Conservation (phyloP, 35 echinoderm and acorn worm species). For the Eucidaris tribuloides region DNA sequence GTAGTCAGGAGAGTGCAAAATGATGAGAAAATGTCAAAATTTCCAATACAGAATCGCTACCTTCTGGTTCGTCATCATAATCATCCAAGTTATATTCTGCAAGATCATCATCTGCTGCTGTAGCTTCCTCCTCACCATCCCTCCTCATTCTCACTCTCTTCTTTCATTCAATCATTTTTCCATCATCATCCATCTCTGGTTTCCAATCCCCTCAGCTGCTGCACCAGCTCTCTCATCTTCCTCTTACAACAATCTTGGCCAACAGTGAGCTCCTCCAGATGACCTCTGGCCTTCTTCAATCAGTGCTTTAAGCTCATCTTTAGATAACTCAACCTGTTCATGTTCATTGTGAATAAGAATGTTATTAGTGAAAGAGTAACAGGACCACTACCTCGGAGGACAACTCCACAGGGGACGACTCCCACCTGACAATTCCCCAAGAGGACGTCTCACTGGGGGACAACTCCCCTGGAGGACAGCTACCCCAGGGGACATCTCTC, state of each 20-base stretch:
- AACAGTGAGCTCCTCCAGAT: constrained; percentile 31
- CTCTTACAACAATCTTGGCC: constrained; percentile 27
- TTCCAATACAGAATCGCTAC: background rate
- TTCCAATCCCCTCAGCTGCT: background rate
- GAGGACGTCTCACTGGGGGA: too few species aligned
- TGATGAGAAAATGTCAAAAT: background rate
- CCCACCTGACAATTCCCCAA: too few species aligned
- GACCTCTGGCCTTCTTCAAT: constrained; percentile 28
- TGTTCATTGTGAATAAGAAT: too few species aligned
- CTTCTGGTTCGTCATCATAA: constrained; percentile 53
- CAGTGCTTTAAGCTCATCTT: constrained; percentile 28
- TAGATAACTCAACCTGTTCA: constrained; percentile 14
- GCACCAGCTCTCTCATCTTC: constrained; percentile 32
- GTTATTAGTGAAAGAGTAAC: too few species aligned
- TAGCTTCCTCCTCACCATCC: background rate
- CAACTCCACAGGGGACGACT: too few species aligned
- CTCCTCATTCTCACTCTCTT: background rate
- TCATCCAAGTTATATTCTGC: constrained; percentile 58
- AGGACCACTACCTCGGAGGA: too few species aligned
- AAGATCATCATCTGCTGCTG: background rate
- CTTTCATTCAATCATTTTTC: background rate
- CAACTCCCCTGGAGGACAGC: too few species aligned
- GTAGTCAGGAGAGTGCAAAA: background rate
- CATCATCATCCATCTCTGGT: background rate
- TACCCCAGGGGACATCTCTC: too few species aligned